phyloP scores from a whole-genome alignment of 2,888 invertebrate species.

The Ceramica pisi region DNA sequence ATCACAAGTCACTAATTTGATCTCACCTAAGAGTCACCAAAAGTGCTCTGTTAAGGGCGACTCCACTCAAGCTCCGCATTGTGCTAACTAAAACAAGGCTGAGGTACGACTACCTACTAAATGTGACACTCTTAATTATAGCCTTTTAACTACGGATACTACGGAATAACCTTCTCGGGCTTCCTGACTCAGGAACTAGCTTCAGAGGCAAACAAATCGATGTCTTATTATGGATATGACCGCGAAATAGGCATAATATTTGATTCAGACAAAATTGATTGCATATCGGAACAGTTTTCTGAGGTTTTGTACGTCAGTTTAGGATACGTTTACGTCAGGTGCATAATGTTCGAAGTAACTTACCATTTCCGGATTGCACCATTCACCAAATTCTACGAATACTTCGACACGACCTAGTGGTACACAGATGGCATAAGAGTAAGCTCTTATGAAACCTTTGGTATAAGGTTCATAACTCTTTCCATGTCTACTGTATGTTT shows the following conservation, averaged over 20 bases:
- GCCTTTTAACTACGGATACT: slow-evolving; percentile 72
- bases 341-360: slow-evolving; percentile 8
- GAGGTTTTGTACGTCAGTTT: slow-evolving; percentile 17
- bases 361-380: neutral
- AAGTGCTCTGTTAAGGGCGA: slow-evolving; percentile 81
- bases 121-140: slow-evolving; percentile 73
- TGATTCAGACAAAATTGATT: slow-evolving; percentile 27
- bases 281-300: neutral
- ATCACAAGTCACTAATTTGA: slow-evolving; percentile 28
- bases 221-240: slow-evolving; percentile 39
- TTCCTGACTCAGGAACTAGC: slow-evolving; percentile 71
- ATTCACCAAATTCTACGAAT: neutral
- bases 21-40: slow-evolving; percentile 83
- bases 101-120: slow-evolving; percentile 74
- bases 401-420: neutral
- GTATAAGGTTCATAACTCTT: slow-evolving; percentile 3
- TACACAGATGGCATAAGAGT: neutral
- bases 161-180: slow-evolving; percentile 78
- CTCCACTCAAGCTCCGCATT: slow-evolving; percentile 87
- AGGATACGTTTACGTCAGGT: slow-evolving; percentile 31
- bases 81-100: slow-evolving; percentile 82
- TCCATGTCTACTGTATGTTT: neutral
- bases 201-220: slow-evolving; percentile 48
- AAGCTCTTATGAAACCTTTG: neutral
- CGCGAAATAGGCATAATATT: slow-evolving; percentile 13